Evolutionary conservation across 1,140 invertebrate species (phyloP).

Genomic region (Pogonomyrmex californicus): DNA sequence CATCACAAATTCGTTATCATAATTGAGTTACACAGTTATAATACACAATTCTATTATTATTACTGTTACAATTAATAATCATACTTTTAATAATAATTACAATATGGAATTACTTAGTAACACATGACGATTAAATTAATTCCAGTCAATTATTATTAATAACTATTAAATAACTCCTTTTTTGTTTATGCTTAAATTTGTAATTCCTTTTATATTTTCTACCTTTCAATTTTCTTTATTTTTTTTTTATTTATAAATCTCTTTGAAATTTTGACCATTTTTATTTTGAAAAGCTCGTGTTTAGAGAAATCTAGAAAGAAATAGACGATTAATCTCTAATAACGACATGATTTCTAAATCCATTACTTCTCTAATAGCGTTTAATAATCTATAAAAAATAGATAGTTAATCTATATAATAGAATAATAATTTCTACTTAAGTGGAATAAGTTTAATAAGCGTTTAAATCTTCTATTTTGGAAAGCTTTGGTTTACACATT

Average conservation of each 20-base stretch:
- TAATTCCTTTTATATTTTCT: neutral
- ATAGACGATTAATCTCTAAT: constrained; percentile 4
- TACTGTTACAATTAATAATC: constrained; percentile 27
- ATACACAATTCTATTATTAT: constrained; percentile 30
- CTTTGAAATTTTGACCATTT: constrained; percentile 31
- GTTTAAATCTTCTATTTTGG: constrained; percentile 14
- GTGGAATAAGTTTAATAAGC: neutral
- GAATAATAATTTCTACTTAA: neutral
- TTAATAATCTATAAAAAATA: constrained; percentile 44
- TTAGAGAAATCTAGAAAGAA: constrained; percentile 7
- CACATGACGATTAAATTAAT: constrained; percentile 18
- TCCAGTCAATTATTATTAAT: constrained; percentile 16
- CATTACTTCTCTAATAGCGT: neutral
- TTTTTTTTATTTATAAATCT: constrained; percentile 33
- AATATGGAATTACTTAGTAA: constrained; percentile 7
- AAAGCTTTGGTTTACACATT: neutral
- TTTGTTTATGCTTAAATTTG: neutral
- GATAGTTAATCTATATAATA: constrained; percentile 11
- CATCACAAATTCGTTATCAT: constrained; percentile 42
- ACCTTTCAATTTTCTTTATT: neutral
- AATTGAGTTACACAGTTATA: constrained; percentile 29
- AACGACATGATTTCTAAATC: constrained; percentile 1
- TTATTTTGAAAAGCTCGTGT: constrained; percentile 22
- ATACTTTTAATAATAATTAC: constrained; percentile 37
- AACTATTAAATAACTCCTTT: constrained; percentile 20